Evolutionary conservation across 2,888 invertebrate species (phyloP).

Genomic region (Agapostemon virescens): DNA sequence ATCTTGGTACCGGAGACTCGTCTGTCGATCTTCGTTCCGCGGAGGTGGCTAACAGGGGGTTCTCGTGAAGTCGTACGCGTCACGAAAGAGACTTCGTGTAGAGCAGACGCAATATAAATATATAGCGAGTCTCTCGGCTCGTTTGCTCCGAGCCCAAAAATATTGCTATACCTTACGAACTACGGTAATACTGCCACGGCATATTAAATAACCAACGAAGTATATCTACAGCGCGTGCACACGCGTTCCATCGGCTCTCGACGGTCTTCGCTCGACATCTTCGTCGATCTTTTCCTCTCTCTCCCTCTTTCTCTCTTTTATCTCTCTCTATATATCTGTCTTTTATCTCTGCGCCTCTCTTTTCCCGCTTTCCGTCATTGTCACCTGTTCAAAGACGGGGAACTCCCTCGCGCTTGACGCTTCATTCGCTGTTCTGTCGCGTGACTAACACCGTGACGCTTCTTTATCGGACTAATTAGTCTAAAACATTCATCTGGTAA

Average conservation of each 20-base stretch:
- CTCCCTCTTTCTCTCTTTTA: not conserved
- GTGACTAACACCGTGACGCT: constrained; percentile 18
- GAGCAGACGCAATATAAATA: constrained; percentile 43
- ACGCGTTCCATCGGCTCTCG: constrained; percentile 45
- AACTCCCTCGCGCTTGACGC: not conserved
- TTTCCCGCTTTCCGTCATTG: not conserved
- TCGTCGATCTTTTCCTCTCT: not conserved
- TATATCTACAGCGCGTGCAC: constrained; percentile 45
- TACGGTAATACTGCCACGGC: constrained; percentile 77
- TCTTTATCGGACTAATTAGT: constrained; percentile 24
- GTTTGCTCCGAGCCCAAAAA: constrained; percentile 73
- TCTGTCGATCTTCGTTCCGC: constrained; percentile 29
- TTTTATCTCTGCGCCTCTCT: not conserved
- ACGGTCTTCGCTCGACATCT: constrained; percentile 21
- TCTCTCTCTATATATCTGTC: not conserved
- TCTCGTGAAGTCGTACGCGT: constrained; percentile 20
- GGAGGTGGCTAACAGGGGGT: not conserved
- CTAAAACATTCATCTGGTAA: constrained; percentile 39
- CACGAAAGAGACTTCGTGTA: constrained; percentile 34
- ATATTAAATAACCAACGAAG: constrained; percentile 65
- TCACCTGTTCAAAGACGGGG: not conserved
- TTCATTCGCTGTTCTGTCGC: constrained; percentile 2
- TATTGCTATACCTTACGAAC: constrained; percentile 73
- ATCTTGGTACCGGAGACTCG: constrained; percentile 8
- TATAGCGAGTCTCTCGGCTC: constrained; percentile 41